Conservation (phyloP, 2,888 invertebrate genomes). For the Eremobia ochroleuca region DNA sequence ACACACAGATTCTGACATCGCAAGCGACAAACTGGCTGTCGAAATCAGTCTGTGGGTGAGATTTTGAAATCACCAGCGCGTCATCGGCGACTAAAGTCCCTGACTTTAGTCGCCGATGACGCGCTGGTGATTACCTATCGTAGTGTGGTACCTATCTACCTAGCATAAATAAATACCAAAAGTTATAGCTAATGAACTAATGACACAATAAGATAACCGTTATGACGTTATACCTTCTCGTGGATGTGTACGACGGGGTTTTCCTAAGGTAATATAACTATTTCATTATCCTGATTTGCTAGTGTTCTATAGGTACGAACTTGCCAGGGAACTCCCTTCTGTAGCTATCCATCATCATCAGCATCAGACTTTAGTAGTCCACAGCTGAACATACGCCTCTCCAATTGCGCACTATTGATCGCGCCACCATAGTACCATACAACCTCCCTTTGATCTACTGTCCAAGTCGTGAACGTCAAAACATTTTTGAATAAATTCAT, state of each 20-base stretch:
- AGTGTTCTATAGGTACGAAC: not conserved
- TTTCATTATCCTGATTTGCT: not conserved
- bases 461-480: not conserved
- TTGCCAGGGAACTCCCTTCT: not conserved
- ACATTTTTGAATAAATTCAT: not conserved
- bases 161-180: not conserved
- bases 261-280: not conserved
- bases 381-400: not conserved
- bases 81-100: not conserved
- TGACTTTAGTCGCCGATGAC: no score
- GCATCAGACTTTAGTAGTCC: not conserved
- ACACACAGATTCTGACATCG: not conserved
- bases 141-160: not conserved
- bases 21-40: not conserved
- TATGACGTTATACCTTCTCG: not conserved
- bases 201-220: slow-evolving; percentile 5
- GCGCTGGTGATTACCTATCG: no score
- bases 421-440: not conserved
- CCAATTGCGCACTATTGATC: not conserved
- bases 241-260: not conserved
- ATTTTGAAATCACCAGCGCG: not conserved
- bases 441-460: not conserved
- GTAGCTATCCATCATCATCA: not conserved
- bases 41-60: not conserved
- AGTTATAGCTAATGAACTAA: no score